phyloP scores from a whole-genome alignment of 2,888 invertebrate species.

The Xestia ashworthii region DNA sequence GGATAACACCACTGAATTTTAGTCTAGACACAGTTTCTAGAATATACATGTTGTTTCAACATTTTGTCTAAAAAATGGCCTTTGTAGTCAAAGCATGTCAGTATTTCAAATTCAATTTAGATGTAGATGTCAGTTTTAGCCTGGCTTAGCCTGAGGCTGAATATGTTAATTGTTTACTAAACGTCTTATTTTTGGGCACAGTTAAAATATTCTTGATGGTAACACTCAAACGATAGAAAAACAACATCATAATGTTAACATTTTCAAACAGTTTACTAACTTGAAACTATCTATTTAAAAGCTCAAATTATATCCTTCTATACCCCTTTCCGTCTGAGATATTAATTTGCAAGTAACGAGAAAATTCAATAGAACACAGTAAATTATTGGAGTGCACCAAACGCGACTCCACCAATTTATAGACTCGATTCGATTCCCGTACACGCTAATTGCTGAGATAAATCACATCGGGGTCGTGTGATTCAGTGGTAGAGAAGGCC shows the following conservation, averaged over 20 bases:
- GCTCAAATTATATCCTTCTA: not conserved
- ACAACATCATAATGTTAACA: not conserved
- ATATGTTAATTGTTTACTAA: conserved; percentile 1
- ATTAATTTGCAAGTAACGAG: conserved; percentile 39
- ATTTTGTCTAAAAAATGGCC: conserved; percentile 11
- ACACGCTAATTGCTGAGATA: conserved; percentile 81
- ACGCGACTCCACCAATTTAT: conserved; percentile 67
- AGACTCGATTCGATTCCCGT: conserved; percentile 69
- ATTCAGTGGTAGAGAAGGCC: conserved; percentile 73
- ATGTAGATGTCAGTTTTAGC: conserved; percentile 28
- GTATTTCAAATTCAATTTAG: conserved; percentile 33
- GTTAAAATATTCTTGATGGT: conserved; percentile 1
- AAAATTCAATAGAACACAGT: conserved; percentile 49
- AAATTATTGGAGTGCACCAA: conserved; percentile 49
- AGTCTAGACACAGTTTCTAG: conserved; percentile 37
- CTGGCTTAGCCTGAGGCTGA: conserved; percentile 18
- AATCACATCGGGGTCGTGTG: conserved; percentile 80
- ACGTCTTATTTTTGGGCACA: not conserved
- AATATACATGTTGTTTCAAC: conserved; percentile 1
- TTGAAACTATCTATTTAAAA: not conserved
- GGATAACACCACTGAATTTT: conserved; percentile 16
- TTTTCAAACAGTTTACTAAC: not conserved
- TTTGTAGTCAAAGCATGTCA: conserved; percentile 32
- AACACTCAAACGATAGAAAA: conserved; percentile 14
- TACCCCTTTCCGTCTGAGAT: conserved; percentile 5